These are phyloP conservation scores for Carcharodon carcharias DNA, from an alignment of 2,797 vertebrate species.

Conservation along the genomic window DNA sequence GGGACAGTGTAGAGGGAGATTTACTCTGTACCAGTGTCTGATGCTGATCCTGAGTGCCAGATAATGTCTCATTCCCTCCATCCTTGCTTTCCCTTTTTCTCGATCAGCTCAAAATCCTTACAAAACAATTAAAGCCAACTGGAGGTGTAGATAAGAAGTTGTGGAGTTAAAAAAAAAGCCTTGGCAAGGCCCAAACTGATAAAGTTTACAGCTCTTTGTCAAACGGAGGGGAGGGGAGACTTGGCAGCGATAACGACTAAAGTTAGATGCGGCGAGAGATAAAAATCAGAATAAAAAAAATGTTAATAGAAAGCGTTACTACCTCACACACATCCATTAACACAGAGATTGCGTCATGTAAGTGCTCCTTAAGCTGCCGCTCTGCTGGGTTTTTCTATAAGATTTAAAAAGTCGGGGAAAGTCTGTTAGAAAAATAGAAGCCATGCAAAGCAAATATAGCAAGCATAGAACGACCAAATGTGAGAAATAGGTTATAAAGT, in stretches of 20 bases:
- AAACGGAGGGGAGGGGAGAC: not conserved
- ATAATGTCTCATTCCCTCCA: not conserved
- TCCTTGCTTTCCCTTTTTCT: not conserved
- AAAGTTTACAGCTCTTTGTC: not conserved
- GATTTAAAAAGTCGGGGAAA: not conserved
- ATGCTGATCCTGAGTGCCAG: too few relatives aligned
- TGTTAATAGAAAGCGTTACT: not conserved
- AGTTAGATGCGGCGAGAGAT: not conserved
- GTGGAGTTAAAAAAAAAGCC: not conserved
- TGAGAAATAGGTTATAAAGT: not conserved
- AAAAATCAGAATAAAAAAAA: not conserved
- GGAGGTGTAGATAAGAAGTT: not conserved
- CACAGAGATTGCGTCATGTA: slow-evolving; percentile 10
- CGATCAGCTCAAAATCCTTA: not conserved
- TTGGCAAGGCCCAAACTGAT: not conserved
- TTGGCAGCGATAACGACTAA: not conserved
- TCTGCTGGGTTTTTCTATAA: not conserved
- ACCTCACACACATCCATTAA: slow-evolving; percentile 6
- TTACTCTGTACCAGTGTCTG: not conserved
- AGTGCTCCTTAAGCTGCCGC: not conserved
- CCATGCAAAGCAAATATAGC: slow-evolving; percentile 12
- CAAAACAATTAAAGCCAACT: not conserved
- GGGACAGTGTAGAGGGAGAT: not conserved
- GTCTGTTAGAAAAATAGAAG: not conserved
- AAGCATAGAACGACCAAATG: not conserved